Evolutionary conservation across 2,113 vertebrate genomes (phyloP).

Genomic region (Scortum barcoo): DNA sequence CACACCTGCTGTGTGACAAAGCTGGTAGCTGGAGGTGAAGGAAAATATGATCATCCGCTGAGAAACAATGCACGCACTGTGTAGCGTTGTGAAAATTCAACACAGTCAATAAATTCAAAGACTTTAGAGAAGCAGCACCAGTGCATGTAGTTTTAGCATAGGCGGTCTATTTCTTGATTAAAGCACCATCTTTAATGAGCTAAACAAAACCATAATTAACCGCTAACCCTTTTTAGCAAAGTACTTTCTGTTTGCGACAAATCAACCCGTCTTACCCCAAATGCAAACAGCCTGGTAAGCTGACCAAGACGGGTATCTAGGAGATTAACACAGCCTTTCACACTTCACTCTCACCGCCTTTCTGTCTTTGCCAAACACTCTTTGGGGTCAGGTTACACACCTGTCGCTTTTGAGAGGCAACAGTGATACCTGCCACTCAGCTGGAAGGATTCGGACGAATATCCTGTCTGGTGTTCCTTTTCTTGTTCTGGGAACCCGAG

Average conservation of each 20-base stretch:
- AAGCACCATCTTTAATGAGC: neutral
- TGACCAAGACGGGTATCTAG: constrained; percentile 30
- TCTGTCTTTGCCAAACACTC: constrained; percentile 58
- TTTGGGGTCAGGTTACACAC: constrained; percentile 69
- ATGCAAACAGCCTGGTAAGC: constrained; percentile 46
- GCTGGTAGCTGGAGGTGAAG: neutral
- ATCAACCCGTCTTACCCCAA: constrained; percentile 34
- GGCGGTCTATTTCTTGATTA: neutral
- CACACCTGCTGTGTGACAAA: constrained; percentile 66
- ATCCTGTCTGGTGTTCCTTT: constrained; percentile 72
- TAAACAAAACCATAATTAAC: neutral
- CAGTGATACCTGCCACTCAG: constrained; percentile 62
- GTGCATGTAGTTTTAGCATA: neutral
- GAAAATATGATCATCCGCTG: neutral
- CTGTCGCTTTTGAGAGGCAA: constrained; percentile 48
- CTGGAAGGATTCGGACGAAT: constrained; percentile 66
- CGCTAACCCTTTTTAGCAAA: constrained; percentile 22
- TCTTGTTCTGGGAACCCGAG: constrained; percentile 71
- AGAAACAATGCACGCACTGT: neutral
- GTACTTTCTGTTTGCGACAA: constrained; percentile 26
- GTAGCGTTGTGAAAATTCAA: neutral
- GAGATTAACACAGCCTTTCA: constrained; percentile 60
- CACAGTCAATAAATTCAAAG: neutral
- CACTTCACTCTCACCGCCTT: constrained; percentile 57
- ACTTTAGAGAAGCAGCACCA: neutral